Evolutionary conservation across 2,797 vertebrate species (phyloP).

Genomic region (Percopsis omiscomaycus): DNA sequence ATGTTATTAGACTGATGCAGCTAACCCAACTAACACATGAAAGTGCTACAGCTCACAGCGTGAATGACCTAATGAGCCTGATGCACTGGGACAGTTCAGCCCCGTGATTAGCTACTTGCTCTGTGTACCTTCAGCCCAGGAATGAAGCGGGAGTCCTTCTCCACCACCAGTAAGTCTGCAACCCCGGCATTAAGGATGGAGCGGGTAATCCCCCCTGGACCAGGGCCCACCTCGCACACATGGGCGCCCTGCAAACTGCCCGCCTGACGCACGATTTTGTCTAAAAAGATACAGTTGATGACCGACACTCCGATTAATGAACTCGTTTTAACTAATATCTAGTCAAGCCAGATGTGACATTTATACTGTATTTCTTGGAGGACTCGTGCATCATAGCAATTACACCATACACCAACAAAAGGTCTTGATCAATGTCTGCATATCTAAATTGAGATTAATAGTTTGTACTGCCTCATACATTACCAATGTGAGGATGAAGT

Average conservation of each 20-base stretch:
- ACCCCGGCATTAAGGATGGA: constrained; percentile 87
- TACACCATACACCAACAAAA: constrained; percentile 22
- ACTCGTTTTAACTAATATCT: background rate
- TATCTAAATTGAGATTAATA: constrained; percentile 59
- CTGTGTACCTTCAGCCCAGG: constrained; percentile 88
- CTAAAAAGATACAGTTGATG: constrained; percentile 64
- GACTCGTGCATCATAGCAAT: constrained; percentile 31
- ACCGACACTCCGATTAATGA: background rate
- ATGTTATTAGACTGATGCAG: too few species aligned
- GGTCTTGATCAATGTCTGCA: constrained; percentile 32
- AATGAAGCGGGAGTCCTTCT: constrained; percentile 93
- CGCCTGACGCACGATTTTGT: constrained; percentile 92
- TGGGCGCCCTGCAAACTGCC: constrained; percentile 81
- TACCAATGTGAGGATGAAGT: constrained; percentile 47
- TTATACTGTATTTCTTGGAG: background rate
- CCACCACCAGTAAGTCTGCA: constrained; percentile 87
- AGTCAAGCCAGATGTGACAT: background rate
- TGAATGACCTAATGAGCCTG: constrained; percentile 16
- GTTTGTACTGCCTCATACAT: constrained; percentile 33
- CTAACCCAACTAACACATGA: background rate
- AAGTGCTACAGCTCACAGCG: constrained; percentile 4
- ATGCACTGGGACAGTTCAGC: background rate
- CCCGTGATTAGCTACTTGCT: background rate
- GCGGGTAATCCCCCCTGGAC: constrained; percentile 93
- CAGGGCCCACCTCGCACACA: constrained; percentile 96